A percentile compares a stretch with the other conserved stretches of the same genome.
These are phyloP conservation scores for Spermophilus dauricus DNA, from an alignment of 2,113 vertebrate genomes.

Conservation along the genomic window DNA sequence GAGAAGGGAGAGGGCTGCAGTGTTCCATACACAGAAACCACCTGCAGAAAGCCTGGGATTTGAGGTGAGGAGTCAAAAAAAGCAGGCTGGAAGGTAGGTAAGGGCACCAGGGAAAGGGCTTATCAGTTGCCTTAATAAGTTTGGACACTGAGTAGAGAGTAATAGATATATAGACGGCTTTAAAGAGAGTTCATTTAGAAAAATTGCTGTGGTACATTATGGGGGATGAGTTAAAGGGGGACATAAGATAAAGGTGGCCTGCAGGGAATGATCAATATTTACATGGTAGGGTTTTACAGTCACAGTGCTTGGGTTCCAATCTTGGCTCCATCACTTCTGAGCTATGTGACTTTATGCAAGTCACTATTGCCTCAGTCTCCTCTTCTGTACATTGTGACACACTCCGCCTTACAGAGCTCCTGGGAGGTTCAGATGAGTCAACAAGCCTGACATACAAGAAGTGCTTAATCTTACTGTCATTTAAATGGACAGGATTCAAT, in stretches of 20 bases:
- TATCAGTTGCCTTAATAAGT: neutral
- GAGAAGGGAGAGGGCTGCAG: neutral
- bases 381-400: neutral
- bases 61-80: neutral
- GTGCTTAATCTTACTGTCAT: neutral
- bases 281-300: neutral
- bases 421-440: neutral
- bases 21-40: neutral
- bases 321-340: neutral
- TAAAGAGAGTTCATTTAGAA: conserved; percentile 15
- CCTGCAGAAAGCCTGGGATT: neutral
- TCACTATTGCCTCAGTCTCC: neutral
- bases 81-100: neutral
- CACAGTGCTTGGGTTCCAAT: neutral
- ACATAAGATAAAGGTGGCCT: neutral
- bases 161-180: neutral
- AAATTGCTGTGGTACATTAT: neutral
- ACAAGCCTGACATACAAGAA: neutral
- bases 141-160: neutral
- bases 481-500: neutral
- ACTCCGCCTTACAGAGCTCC: neutral
- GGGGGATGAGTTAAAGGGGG: neutral
- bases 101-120: neutral
- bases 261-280: neutral
- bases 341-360: neutral